phyloP scores from a whole-genome alignment of 2,113 vertebrate genomes.

The Todiramphus chloris region DNA sequence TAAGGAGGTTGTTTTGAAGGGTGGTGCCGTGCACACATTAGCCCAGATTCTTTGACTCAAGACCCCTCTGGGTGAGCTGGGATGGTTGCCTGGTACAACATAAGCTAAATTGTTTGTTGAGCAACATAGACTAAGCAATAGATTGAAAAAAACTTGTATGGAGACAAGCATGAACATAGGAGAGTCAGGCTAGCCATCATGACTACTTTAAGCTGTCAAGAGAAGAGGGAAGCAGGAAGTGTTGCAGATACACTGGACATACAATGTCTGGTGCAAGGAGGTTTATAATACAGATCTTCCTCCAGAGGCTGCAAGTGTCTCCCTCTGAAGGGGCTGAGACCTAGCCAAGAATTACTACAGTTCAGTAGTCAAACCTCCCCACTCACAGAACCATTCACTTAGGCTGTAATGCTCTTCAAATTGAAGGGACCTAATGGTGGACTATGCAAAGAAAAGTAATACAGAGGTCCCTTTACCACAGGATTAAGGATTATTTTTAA shows the following conservation, averaged over 20 bases:
- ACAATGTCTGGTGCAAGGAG: background rate
- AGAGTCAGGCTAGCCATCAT: too few species aligned
- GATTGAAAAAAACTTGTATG: background rate
- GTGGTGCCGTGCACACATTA: background rate
- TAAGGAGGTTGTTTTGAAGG: too few species aligned
- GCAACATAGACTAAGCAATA: background rate
- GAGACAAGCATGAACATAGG: background rate
- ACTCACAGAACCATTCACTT: background rate
- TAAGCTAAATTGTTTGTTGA: too few species aligned
- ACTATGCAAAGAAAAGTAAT: background rate
- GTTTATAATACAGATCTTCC: too few species aligned
- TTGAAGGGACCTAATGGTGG: accelerated
- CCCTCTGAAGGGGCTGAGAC: too few species aligned
- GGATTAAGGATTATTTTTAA: background rate
- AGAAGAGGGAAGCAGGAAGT: background rate
- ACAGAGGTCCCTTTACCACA: background rate
- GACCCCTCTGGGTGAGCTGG: background rate
- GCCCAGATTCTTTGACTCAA: background rate
- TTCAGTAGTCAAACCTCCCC: background rate
- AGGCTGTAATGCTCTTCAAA: too few species aligned
- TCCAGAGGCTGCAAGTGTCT: background rate
- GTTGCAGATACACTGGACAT: too few species aligned
- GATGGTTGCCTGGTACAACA: accelerated
- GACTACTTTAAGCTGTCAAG: background rate
- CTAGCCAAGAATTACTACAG: background rate